Percentiles rank a stretch among this genome's conserved stretches.
Conservation (phyloP, 2,888 invertebrate genomes). For the Xestoiulus laeticollis region DNA sequence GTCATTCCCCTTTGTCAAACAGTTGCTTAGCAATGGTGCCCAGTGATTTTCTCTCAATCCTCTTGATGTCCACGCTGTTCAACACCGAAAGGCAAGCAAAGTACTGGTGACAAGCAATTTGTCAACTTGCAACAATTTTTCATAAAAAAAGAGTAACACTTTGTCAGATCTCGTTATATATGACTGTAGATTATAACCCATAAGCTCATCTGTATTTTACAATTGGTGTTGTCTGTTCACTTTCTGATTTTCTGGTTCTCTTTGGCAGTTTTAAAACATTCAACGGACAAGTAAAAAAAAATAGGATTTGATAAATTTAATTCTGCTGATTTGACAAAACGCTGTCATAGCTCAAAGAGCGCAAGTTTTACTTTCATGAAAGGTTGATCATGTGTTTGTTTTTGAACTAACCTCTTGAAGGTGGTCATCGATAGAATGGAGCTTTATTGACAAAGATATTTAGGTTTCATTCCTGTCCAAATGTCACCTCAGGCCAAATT, state of each 20-base stretch:
- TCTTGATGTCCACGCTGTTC: constrained; percentile 7
- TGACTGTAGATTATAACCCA: background rate
- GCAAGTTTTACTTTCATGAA: background rate
- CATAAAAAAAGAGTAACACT: background rate
- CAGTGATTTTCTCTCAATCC: constrained; percentile 10
- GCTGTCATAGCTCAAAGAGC: background rate
- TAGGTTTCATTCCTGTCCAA: background rate
- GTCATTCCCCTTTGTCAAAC: constrained; percentile 7
- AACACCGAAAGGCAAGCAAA: constrained; percentile 18
- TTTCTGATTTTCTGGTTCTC: background rate
- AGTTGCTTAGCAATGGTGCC: constrained; percentile 7
- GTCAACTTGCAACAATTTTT: background rate
- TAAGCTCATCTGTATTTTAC: background rate
- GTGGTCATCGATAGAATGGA: background rate
- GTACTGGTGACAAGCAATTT: constrained; percentile 25
- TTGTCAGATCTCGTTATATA: constrained; percentile 26
- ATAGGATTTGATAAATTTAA: background rate
- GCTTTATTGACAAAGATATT: background rate
- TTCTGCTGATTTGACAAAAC: constrained; percentile 1
- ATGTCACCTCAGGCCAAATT: background rate
- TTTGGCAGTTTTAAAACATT: background rate
- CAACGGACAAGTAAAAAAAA: background rate
- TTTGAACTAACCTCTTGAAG: background rate
- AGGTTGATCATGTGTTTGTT: background rate
- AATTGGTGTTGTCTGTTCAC: background rate